These are phyloP conservation scores for Chalcosyrphus nemorum DNA, from an alignment of 2,888 invertebrate genomes.

Conservation along the genomic window DNA sequence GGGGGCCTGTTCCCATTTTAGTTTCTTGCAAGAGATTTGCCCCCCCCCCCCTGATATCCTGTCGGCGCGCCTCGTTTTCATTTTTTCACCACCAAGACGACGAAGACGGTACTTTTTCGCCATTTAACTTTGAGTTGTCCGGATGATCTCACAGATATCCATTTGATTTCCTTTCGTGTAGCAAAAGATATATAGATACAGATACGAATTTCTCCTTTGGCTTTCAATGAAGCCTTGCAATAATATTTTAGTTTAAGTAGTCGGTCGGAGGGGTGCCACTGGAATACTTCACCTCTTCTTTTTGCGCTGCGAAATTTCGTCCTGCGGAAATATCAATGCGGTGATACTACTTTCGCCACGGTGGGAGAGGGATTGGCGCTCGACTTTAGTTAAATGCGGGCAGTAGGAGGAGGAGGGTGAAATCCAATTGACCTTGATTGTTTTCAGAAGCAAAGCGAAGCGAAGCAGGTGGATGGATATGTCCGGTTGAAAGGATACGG, in stretches of 20 bases:
- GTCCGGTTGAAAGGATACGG: background rate
- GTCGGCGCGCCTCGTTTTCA: background rate
- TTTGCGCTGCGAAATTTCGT: background rate
- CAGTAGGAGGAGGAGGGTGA: background rate
- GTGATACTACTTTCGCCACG: background rate
- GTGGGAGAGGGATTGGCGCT: background rate
- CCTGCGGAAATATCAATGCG: conserved; percentile 1
- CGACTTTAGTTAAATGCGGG: background rate
- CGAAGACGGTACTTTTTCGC: conserved; percentile 26
- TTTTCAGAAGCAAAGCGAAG: conserved; percentile 47
- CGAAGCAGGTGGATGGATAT: background rate
- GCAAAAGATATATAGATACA: background rate
- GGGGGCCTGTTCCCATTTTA: conserved; percentile 5
- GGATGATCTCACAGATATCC: conserved; percentile 62
- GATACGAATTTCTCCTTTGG: conserved; percentile 21
- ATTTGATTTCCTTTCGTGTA: conserved; percentile 38
- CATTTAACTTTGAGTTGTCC: conserved; percentile 51
- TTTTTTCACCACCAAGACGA: background rate
- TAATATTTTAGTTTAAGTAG: conserved; percentile 36
- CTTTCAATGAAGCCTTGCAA: conserved; percentile 54
- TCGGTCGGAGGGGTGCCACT: background rate
- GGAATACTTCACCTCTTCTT: background rate
- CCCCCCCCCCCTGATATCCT: background rate
- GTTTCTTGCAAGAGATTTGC: background rate
- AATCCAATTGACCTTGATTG: conserved; percentile 66